phyloP scores from a whole-genome alignment of 2,888 invertebrate species.

The Epinotia nisella region DNA sequence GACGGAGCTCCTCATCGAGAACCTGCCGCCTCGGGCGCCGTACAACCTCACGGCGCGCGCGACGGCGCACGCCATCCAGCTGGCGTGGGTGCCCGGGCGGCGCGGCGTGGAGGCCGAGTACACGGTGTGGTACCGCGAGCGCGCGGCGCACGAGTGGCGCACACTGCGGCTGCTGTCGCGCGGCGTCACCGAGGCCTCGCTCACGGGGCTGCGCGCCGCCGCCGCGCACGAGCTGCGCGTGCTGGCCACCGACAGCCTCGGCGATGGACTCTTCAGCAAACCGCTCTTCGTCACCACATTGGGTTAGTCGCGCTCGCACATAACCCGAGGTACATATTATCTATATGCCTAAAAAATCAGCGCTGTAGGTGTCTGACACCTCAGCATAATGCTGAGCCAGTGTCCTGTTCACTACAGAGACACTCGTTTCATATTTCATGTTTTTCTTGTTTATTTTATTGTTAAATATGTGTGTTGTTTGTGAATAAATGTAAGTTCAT shows the following conservation, averaged over 20 bases:
- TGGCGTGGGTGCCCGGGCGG: slow-evolving; percentile 91
- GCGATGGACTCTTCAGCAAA: slow-evolving; percentile 96
- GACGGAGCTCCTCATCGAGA: slow-evolving; percentile 92
- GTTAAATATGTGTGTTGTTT: too few relatives aligned
- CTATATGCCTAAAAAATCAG: too few relatives aligned
- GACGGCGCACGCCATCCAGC: slow-evolving; percentile 88
- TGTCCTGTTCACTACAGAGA: too few relatives aligned
- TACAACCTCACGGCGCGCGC: slow-evolving; percentile 93
- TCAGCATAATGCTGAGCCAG: too few relatives aligned
- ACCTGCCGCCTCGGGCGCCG: slow-evolving; percentile 95
- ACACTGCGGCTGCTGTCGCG: slow-evolving; percentile 90
- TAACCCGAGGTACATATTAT: too few relatives aligned
- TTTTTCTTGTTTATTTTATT: too few relatives aligned
- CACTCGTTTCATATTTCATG: too few relatives aligned
- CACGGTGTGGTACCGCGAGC: slow-evolving; percentile 94
- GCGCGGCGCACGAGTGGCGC: slow-evolving; percentile 92
- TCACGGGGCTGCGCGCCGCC: slow-evolving; percentile 89
- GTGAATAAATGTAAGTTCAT: too few relatives aligned
- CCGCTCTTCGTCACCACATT: slow-evolving; percentile 90
- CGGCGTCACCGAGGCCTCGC: slow-evolving; percentile 90
- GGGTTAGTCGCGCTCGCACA: slow-evolving; percentile 55
- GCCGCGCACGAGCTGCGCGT: slow-evolving; percentile 96
- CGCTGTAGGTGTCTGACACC: too few relatives aligned
- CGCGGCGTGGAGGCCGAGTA: slow-evolving; percentile 72
- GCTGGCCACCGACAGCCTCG: slow-evolving; percentile 92